Base-by-base conservation (phyloP, 1,140 invertebrate genomes). In the Halesus radiatus region DNA sequence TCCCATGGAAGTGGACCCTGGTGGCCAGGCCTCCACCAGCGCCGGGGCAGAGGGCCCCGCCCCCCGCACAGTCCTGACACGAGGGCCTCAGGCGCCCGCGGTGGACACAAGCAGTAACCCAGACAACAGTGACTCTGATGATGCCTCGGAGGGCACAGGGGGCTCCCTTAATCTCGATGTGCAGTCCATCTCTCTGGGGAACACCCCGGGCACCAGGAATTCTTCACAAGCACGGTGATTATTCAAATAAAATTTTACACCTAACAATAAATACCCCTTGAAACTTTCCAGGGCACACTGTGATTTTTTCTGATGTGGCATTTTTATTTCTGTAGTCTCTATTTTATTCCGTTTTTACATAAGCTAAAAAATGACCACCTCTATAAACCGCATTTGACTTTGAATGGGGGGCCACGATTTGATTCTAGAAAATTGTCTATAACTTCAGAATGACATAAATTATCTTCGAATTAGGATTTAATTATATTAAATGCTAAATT, bases 1-100 rank as follows among this genome's bases (percentile, higher is more conserved):
- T 85, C 92, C 93, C 3, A 93, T 94, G 92, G 92, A 93, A 84
- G 86, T 88, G 3, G 89, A 90, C 79, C 60, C 85, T n/a, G 78
- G 84, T 15, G 82, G 85, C 8, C 84, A 84, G 23, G 75, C 82
- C 13, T 84, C 84, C 26, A 79, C 84, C n/a, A 79, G 74, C 32
- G 7, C 73, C 15, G 22, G 60, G 0, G 15, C 45, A 53, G 50
- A 8, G 8, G 37, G 45, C n/a, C 37, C 68, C 37, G 20, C 45
- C 20, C 32, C 32, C 32, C 32, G 32, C 7, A 6, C 7, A 37
- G 32, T 6, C 32, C 23, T 18, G 8, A 72, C 10, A 23, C 37
- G 37, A 10, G 64, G 26, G 13, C 29, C 64, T 3, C 64, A 37
- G 8, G 16, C 13, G 13, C 20, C 64, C 0, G 26, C n/a, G 29